Conservation (phyloP, 2,113 vertebrate species). For the Planiliza haematocheilus region DNA sequence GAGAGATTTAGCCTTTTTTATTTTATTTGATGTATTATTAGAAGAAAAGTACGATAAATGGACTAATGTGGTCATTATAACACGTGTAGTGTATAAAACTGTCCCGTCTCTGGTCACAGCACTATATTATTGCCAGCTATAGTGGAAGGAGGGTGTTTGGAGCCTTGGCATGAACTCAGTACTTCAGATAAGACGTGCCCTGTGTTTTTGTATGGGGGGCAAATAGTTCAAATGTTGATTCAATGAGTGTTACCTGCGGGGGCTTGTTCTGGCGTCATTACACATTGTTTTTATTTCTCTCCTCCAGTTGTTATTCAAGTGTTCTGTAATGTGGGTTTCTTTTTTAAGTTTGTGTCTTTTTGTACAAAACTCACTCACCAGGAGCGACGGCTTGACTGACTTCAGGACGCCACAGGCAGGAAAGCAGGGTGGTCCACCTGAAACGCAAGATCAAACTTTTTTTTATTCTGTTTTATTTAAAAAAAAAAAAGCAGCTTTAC, state of each 20-base stretch:
- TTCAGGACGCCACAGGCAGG: slow-evolving; percentile 41
- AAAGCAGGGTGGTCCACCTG: slow-evolving; percentile 61
- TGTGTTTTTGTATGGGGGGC: slow-evolving; percentile 45
- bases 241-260: slow-evolving; percentile 56
- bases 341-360: slow-evolving; percentile 66
- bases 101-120: slow-evolving; percentile 74
- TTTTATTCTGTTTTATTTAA: background rate
- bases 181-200: slow-evolving; percentile 64
- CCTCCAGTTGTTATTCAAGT: slow-evolving; percentile 64
- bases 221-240: slow-evolving; percentile 56
- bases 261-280: slow-evolving; percentile 60
- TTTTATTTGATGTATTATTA: slow-evolving; percentile 81
- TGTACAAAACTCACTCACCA: slow-evolving; percentile 62
- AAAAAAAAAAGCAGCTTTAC: slow-evolving; percentile 31
- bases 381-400: slow-evolving; percentile 43
- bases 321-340: slow-evolving; percentile 70
- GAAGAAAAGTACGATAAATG: slow-evolving; percentile 80
- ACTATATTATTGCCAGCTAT: slow-evolving; percentile 70
- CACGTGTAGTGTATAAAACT: slow-evolving; percentile 74
- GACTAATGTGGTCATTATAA: slow-evolving; percentile 79
- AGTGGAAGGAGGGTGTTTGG: slow-evolving; percentile 65
- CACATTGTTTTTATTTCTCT: slow-evolving; percentile 50
- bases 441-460: slow-evolving; percentile 6
- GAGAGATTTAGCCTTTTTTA: slow-evolving; percentile 91
- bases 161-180: slow-evolving; percentile 77